Conservation (phyloP, 1,140 invertebrate species). For the Drosophila arizonae region DNA sequence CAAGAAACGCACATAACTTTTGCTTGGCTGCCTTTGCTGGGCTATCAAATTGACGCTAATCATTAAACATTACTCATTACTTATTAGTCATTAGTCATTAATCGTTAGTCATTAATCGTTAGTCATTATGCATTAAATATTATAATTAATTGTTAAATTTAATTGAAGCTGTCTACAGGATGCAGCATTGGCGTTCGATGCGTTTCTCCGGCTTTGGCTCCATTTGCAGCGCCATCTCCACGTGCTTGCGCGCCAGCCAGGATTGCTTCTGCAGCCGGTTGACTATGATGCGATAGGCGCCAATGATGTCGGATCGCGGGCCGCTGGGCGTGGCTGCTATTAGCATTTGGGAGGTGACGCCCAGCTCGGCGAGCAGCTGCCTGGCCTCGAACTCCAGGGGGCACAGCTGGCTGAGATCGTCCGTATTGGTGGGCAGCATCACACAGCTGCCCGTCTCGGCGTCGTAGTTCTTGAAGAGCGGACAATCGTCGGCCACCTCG, state of each 20-base stretch:
- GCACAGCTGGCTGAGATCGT: conserved; percentile 80
- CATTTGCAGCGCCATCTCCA: conserved; percentile 75
- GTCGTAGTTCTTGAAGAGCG: conserved; percentile 82
- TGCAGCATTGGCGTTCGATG: conserved; percentile 77
- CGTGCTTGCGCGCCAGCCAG: conserved; percentile 76
- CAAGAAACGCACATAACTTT: conserved; percentile 2
- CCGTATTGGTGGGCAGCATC: conserved; percentile 82
- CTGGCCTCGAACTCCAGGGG: conserved; percentile 82
- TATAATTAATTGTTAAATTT: conserved; percentile 29
- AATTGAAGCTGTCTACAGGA: conserved; percentile 67
- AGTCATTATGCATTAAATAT: conserved; percentile 7
- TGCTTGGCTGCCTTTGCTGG: neutral
- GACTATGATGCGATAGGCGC: conserved; percentile 83
- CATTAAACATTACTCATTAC: conserved; percentile 4
- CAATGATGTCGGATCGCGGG: conserved; percentile 83
- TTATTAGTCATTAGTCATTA: conserved; percentile 20
- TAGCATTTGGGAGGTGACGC: conserved; percentile 82
- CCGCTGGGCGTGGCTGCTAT: conserved; percentile 77
- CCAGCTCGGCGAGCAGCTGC: conserved; percentile 81
- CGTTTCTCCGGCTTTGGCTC: conserved; percentile 77
- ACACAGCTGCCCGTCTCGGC: conserved; percentile 83
- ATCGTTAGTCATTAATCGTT: conserved; percentile 11
- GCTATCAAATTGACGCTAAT: conserved; percentile 40
- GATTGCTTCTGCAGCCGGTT: conserved; percentile 83
- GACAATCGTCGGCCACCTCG: conserved; percentile 72